phyloP scores from a whole-genome alignment of 2,797 vertebrate species.

The Tadarida brasiliensis region DNA sequence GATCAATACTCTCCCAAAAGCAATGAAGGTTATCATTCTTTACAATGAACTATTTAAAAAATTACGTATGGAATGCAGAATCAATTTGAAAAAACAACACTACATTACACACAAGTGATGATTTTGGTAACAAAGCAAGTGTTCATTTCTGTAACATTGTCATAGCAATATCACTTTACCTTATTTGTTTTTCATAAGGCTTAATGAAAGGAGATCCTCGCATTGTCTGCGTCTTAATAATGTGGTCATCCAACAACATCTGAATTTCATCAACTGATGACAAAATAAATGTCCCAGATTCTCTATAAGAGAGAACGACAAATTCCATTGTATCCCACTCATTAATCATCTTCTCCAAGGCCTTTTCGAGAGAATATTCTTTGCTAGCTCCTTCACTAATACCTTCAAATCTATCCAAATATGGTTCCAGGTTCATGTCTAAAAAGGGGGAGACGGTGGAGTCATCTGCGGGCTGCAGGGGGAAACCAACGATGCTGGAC shows the following conservation, averaged over 20 bases:
- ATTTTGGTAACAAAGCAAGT: neutral
- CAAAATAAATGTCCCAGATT: slow-evolving; percentile 92
- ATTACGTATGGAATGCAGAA: neutral
- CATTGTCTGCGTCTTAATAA: slow-evolving; percentile 95
- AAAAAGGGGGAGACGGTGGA: slow-evolving; percentile 89
- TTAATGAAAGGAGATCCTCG: slow-evolving; percentile 94
- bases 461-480: slow-evolving; percentile 88
- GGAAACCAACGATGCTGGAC: slow-evolving; percentile 88
- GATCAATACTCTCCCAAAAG: neutral
- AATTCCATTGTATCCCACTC: slow-evolving; percentile 93
- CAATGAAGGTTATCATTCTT: neutral
- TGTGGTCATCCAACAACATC: slow-evolving; percentile 94
- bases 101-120: neutral
- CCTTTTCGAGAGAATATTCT: slow-evolving; percentile 92
- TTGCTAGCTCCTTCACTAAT: slow-evolving; percentile 93
- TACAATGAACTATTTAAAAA: neutral
- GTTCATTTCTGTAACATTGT: neutral
- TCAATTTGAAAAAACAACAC: neutral
- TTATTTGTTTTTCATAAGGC: slow-evolving; percentile 92
- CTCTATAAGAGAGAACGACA: slow-evolving; percentile 89
- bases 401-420: slow-evolving; percentile 89
- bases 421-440: slow-evolving; percentile 90
- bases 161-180: slow-evolving; percentile 83
- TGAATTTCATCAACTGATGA: slow-evolving; percentile 93
- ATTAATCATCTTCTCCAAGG: slow-evolving; percentile 92